These are phyloP conservation scores for Mythimna loreyi DNA, from an alignment of 2,888 invertebrate species.

Conservation along the genomic window DNA sequence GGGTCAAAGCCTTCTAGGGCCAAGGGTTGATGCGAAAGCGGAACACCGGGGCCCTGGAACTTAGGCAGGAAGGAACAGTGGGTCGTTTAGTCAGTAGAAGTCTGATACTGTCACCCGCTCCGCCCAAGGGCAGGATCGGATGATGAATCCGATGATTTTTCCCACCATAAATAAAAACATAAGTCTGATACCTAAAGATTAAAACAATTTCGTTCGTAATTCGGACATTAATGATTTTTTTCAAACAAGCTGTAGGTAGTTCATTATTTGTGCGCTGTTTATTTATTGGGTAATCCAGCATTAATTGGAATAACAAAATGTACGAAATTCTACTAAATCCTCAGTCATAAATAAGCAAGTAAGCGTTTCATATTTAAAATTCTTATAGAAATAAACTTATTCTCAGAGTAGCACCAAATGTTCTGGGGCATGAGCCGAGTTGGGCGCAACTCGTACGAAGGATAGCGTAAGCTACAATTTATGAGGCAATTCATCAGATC, in stretches of 20 bases:
- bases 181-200: too few relatives aligned
- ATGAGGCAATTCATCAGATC: constrained; percentile 79
- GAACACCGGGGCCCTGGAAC: too few relatives aligned
- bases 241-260: not conserved
- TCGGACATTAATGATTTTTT: too few relatives aligned
- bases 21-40: too few relatives aligned
- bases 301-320: not conserved
- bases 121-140: too few relatives aligned
- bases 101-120: too few relatives aligned
- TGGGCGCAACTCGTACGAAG: constrained; percentile 66
- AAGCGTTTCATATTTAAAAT: constrained; percentile 43
- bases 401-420: constrained; percentile 68
- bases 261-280: not conserved
- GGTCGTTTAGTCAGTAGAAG: too few relatives aligned
- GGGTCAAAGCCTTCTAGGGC: too few relatives aligned
- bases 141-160: too few relatives aligned
- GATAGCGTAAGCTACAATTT: constrained; percentile 77
- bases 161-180: too few relatives aligned
- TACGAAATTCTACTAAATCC: not conserved
- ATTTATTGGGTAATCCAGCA: constrained; percentile 6
- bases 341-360: constrained; percentile 28
- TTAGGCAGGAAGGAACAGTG: too few relatives aligned
- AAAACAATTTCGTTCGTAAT: too few relatives aligned
- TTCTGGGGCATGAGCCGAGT: constrained; percentile 66
- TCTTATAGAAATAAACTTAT: constrained; percentile 60